Evolutionary conservation across 37 sponge, comb jelly and placozoan species (phyloP).

Genomic region (Mnemiopsis leidyi): DNA sequence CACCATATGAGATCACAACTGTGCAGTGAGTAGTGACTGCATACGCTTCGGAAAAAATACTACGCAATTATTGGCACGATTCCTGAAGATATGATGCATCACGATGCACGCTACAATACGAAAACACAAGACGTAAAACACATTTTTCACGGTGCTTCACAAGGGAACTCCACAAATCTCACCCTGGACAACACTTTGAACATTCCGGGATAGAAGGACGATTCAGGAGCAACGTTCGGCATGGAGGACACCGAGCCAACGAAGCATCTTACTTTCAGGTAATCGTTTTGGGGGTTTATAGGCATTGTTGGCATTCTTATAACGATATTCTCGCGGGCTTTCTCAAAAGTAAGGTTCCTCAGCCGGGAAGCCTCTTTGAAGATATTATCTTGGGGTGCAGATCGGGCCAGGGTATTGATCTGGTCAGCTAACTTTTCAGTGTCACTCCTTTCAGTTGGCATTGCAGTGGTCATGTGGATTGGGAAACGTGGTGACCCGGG

Average conservation of each 20-base stretch:
- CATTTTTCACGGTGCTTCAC: too few relatives aligned
- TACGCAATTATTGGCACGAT: too few relatives aligned
- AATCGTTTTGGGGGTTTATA: conserved; percentile 6
- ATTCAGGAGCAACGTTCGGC: neutral
- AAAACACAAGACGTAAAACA: too few relatives aligned
- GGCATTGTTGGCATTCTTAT: conserved; percentile 14
- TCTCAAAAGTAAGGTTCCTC: conserved; percentile 53
- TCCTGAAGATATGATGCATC: too few relatives aligned
- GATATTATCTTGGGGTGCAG: conserved; percentile 22
- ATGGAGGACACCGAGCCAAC: neutral
- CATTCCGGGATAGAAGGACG: conserved; percentile 59
- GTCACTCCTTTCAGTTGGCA: neutral
- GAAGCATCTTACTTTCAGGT: conserved; percentile 55
- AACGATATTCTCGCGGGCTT: conserved; percentile 61
- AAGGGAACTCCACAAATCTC: neutral
- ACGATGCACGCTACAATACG: too few relatives aligned
- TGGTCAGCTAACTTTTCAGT: neutral
- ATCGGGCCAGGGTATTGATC: neutral
- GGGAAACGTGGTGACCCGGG: conserved; percentile 59
- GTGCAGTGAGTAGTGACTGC: too few relatives aligned
- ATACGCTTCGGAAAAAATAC: too few relatives aligned
- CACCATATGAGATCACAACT: too few relatives aligned
- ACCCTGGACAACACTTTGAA: conserved; percentile 58
- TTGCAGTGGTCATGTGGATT: conserved; percentile 32
- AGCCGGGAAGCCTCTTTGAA: conserved; percentile 46